These are phyloP conservation scores for Enteromius anoplus DNA, from an alignment of 2,797 vertebrate species.

Conservation along the genomic window DNA sequence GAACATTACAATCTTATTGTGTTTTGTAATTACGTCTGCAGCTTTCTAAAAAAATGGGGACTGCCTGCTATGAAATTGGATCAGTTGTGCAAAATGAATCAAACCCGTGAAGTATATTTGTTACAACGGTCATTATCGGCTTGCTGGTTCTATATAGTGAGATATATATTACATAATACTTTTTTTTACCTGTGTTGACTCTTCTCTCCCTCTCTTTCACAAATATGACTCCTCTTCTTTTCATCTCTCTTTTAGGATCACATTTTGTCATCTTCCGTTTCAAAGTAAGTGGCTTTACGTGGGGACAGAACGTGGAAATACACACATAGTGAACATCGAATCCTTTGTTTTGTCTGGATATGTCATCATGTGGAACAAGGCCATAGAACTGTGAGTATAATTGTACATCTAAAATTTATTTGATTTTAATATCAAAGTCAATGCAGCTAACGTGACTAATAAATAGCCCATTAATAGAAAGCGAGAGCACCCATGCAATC, in stretches of 20 bases:
- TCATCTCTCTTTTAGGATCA: constrained; percentile 84
- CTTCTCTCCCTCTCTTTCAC: neutral
- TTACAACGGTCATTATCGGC: constrained; percentile 30
- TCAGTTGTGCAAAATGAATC: constrained; percentile 22
- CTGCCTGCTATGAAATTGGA: constrained; percentile 39
- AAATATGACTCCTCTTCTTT: constrained; percentile 15
- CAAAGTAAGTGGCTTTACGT: constrained; percentile 99
- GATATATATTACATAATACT: constrained; percentile 36
- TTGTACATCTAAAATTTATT: neutral
- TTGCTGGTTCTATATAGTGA: constrained; percentile 38
- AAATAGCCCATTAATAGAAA: neutral
- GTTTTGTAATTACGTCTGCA: constrained; percentile 30
- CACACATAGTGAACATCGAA: constrained; percentile 97
- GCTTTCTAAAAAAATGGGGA: constrained; percentile 11
- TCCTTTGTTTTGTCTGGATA: constrained; percentile 98
- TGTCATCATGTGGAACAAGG: constrained; percentile 99
- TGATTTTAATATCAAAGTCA: neutral
- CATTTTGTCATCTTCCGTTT: constrained; percentile 97
- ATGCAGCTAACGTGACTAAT: constrained; percentile 4
- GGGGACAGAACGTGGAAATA: constrained; percentile 96
- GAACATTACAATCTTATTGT: neutral
- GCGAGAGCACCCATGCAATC: neutral
- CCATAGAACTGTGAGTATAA: constrained; percentile 94
- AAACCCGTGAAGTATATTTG: constrained; percentile 29
- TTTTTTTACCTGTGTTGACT: neutral